Conservation (phyloP, 2,797 vertebrate genomes). For the Epinephelus malabaricus region DNA sequence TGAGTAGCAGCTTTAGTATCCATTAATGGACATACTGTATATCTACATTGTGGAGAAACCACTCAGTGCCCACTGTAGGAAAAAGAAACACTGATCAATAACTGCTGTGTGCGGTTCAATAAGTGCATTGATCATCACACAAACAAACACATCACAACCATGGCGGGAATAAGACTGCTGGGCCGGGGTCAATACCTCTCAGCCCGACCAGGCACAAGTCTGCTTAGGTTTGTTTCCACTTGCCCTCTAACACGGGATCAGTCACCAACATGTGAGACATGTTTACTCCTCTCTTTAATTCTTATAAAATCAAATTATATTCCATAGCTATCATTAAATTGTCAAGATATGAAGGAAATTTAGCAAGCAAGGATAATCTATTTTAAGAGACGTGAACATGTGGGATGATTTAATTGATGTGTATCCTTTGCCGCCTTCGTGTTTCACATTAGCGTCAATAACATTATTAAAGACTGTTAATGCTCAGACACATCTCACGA, state of each 20-base stretch:
- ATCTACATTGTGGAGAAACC: slow-evolving; percentile 40
- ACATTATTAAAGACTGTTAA: not conserved
- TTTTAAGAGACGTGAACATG: not conserved
- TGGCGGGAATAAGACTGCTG: slow-evolving; percentile 61
- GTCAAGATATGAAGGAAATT: not conserved
- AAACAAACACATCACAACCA: slow-evolving; percentile 72
- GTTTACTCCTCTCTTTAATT: not conserved
- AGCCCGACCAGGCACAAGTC: slow-evolving; percentile 28
- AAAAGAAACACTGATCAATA: slow-evolving; percentile 78
- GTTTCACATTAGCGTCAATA: not conserved
- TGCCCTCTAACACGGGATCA: slow-evolving; percentile 4
- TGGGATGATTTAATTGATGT: not conserved
- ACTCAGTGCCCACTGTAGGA: slow-evolving; percentile 61
- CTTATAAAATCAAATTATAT: not conserved
- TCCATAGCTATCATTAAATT: not conserved
- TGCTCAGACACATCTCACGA: not conserved
- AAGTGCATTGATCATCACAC: slow-evolving; percentile 76
- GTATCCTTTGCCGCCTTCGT: too few species aligned
- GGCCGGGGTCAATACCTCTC: slow-evolving; percentile 70
- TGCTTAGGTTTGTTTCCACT: slow-evolving; percentile 33
- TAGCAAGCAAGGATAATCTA: not conserved
- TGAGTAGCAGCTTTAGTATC: slow-evolving; percentile 50
- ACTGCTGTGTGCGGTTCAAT: slow-evolving; percentile 66
- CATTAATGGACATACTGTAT: slow-evolving; percentile 48
- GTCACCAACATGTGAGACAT: not conserved